Evolutionary conservation across 2,797 vertebrate species (phyloP), one percentile per base, ranked within the genome.

Genomic region (Poecile montanus): DNA sequence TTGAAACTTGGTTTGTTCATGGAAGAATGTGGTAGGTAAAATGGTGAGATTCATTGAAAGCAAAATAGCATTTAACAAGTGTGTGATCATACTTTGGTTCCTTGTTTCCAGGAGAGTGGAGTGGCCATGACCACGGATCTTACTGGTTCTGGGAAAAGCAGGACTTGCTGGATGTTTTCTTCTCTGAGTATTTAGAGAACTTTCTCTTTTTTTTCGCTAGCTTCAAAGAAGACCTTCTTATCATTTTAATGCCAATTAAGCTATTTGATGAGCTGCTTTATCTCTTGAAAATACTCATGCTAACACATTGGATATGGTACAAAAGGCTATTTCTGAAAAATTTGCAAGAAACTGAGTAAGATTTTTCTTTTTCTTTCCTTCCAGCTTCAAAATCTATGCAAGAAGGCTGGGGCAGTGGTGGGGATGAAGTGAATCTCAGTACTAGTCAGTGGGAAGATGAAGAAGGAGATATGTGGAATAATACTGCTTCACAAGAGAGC

Each of bases 371-470:
- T 88, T 72, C 54, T 78, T 72, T 93, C 54, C 45, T 56, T 94
- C 47, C 82, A 99, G 99, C 98, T 98, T 98, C 99, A 95, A 99
- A 99, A 99, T 98, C 99, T 97, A 99, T 99, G 99, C 99, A 99
- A 99, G 99, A 99, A 97, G 96, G 98, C 98, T 99, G 99, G 99
- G 99, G 99, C 98, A 98, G 97, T 94, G 98, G 98, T 97, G 98
- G 98, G 96, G 99, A 99, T 75, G 99, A 99, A 71, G 97, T 98
- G 93, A 97, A 97, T 96, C 98, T 99, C 97, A 98, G 98, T 76
- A 94, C 98, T 80, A 90, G 97, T 97, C 99, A 99, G 86, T 99
- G 99, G 99, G 99, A 99, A 91, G 97, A 98, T 87, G 99, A 99
- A 74, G 99, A 99, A 73, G 99, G 99, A 87, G 99, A 99, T 97